Base-by-base conservation (phyloP, 2,888 invertebrate genomes). In the Amphipyra berbera region DNA sequence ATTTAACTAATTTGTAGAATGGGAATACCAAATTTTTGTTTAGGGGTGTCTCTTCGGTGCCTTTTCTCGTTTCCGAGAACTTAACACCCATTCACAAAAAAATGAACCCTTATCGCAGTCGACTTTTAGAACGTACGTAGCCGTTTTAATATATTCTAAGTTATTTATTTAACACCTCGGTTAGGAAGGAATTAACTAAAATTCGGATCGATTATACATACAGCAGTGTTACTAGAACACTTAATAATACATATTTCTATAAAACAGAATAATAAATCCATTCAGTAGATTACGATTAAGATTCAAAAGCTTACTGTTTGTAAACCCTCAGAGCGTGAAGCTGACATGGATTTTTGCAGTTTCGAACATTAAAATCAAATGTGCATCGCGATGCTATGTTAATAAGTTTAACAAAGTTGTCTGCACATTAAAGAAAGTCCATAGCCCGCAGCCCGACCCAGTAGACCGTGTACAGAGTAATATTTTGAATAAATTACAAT, bases 331-430 rank as follows among this genome's bases (percentile, higher is more conserved):
- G 54, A 73, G 72, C 82, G 78, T 76, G 57, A 73, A 65, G 60
- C 63, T 57, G 68, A 70, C 67, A 66, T 66, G 72, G 56, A 72
- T 66, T 66, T 75, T 77, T 74, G 78, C 77, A 74, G 64, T 77
- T 75, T 61, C 45, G 65, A 69, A 72, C 70, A 68, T 71, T 76
- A 68, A 62, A 71, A 75, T 69, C 66, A 66, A 59, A 73, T 55
- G 57, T 71, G 75, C 79, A 76, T 78, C 76, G 69, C 65, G 69
- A 73, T 82, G 68, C n/a, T 76, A 76, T 71, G 76, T 62, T 83
- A 82, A 83, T 82, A 65, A 79, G 67, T 68, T 73, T 62, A 82
- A 82, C 81, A 80, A 79, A 78, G 83, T 84, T 81, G 82, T 83
- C 75, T 81, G 76, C 59, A 61, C 67, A 73, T 74, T 76, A 72